These are phyloP conservation scores for Cepphus grylle DNA, from an alignment of 2,113 vertebrate genomes.

Conservation along the genomic window DNA sequence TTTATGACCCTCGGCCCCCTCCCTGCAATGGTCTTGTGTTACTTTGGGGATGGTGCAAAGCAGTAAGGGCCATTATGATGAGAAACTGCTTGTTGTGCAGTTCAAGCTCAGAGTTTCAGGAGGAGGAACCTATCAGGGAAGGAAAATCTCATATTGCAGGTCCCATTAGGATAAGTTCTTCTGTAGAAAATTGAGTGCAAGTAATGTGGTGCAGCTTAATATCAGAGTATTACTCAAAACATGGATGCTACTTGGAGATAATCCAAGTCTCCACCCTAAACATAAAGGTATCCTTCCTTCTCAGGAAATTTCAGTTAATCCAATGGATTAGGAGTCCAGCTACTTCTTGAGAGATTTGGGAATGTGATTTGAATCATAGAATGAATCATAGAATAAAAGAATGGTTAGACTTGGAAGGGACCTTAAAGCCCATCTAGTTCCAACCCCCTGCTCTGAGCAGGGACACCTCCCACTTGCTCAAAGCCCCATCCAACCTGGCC, in stretches of 20 bases:
- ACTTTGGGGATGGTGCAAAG: not conserved
- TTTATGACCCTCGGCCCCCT: not conserved
- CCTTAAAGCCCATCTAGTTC: too few species aligned
- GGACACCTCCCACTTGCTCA: not conserved
- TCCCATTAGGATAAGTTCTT: not conserved
- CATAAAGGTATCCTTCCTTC: not conserved
- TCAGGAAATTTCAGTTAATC: not conserved
- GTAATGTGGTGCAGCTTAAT: not conserved
- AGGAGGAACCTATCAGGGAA: not conserved
- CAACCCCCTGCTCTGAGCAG: not conserved
- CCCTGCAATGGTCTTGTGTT: rapidly evolving
- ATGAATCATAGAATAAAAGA: not conserved
- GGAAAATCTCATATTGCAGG: not conserved
- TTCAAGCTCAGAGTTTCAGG: not conserved
- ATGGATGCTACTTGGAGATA: not conserved
- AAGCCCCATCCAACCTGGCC: not conserved
- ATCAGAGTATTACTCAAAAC: not conserved
- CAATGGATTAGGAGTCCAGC: not conserved
- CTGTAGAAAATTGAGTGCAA: not conserved
- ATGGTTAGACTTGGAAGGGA: not conserved
- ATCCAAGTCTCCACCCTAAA: not conserved
- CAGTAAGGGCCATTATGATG: not conserved
- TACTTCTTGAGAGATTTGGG: not conserved
- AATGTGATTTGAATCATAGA: not conserved
- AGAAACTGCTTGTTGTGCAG: not conserved